Evolutionary conservation across 2,888 invertebrate species (phyloP), one percentile per base, ranked within the genome.

Genomic region (Deroplatys truncata): DNA sequence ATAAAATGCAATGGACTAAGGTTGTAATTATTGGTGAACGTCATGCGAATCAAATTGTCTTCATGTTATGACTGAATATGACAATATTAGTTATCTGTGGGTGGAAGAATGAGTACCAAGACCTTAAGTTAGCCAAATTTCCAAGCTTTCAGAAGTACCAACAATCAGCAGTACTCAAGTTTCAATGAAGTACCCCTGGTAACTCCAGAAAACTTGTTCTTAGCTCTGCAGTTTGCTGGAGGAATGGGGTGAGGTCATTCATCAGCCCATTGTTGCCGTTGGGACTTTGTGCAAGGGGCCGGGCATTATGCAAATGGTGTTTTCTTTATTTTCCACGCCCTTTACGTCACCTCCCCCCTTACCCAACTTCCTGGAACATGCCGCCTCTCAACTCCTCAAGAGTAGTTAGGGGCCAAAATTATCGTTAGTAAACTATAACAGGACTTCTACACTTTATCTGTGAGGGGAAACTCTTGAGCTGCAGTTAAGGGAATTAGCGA

Each of bases 231-330:
- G 43, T 43, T 43, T 20, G 56, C 56, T 72, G 35, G 29, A 84
- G 29, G 89, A 43, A 56, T n/a, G 72, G 35, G n/a, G 87, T 7
- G 43, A 87, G 89, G 89, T 90, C 90, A 89, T 90, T 90, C 90
- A 90, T 90, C 90, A 90, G 89, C 84, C 89, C 56, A 90, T 90
- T 90, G 90, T 90, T 89, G 90, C 89, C 90, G 56, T 84, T 82
- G 82, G 86, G 87, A 31, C 43, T 43, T 43, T 43, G 56, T 82
- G 83, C 87, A 83, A 87, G 89, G 82, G 88, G 82, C 85, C 88
- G 16, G 88, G 89, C 90, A 89, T 90, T 90, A 90, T 90, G 90
- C 90, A 90, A 90, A 90, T 89, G 15, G 89, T 88, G 84, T 89
- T 90, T 43, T 89, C 90, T 90, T 90, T 90, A 90, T 90, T 89